Percentiles rank a stretch among this genome's conserved stretches.
phyloP scores from a whole-genome alignment of 2,888 invertebrate genomes.

The Busseola fusca region DNA sequence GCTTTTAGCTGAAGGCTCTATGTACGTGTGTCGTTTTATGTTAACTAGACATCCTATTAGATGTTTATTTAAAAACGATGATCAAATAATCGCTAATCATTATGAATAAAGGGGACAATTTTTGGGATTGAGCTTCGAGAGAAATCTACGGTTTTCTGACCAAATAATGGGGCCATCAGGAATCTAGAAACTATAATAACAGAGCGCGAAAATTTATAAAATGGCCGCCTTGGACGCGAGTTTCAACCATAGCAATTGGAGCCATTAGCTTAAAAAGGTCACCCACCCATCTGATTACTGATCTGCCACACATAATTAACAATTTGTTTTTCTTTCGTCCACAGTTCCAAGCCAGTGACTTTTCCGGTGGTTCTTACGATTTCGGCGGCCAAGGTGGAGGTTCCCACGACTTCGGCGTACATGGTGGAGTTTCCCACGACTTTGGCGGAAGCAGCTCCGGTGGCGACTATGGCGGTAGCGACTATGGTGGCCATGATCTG shows the following conservation, averaged over 20 bases:
- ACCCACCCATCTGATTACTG: neutral
- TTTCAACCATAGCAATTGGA: neutral
- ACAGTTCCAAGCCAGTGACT: slow-evolving; percentile 82
- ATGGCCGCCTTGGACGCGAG: no score
- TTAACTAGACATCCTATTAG: no score
- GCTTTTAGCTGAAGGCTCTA: slow-evolving; percentile 4
- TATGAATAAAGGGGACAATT: neutral
- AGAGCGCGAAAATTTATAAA: neutral
- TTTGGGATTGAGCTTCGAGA: neutral
- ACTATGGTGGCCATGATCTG: slow-evolving; percentile 76
- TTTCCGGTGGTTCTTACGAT: slow-evolving; percentile 64
- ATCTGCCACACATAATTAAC: neutral
- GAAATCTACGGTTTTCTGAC: neutral
- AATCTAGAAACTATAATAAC: neutral
- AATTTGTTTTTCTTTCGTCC: neutral
- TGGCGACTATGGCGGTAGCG: slow-evolving; percentile 59
- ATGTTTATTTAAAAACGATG: neutral
- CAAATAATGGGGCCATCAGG: neutral
- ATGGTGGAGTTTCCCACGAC: slow-evolving; percentile 41
- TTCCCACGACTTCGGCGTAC: slow-evolving; percentile 50
- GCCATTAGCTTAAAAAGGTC: neutral
- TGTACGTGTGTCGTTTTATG: slow-evolving; percentile 9
- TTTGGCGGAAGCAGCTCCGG: slow-evolving; percentile 54
- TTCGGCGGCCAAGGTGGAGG: slow-evolving; percentile 13
- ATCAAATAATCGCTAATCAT: neutral